A percentile compares a stretch with the other conserved stretches of the same genome.
phyloP scores from a whole-genome alignment of 2,113 vertebrate species.

The Orthonyx spaldingii region DNA sequence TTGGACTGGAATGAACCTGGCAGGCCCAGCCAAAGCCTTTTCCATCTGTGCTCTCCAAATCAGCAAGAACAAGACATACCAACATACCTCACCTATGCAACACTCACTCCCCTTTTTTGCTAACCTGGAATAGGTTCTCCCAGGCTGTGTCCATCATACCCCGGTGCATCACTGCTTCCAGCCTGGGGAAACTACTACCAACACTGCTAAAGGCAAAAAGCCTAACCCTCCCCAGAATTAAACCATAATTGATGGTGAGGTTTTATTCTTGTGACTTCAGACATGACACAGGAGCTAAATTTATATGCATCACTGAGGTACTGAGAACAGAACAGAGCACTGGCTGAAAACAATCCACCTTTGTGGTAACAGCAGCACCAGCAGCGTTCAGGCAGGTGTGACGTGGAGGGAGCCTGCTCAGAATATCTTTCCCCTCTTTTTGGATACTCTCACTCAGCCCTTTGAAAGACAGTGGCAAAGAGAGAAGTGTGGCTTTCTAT shows the following conservation, averaged over 20 bases:
- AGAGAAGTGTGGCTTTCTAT: background rate
- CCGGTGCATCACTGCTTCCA: background rate
- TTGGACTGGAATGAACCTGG: background rate
- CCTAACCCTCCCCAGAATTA: background rate
- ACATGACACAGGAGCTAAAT: background rate
- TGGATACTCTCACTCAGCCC: background rate
- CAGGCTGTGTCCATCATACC: background rate
- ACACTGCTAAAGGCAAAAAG: background rate
- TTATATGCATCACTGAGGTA: background rate
- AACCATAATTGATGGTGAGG: background rate
- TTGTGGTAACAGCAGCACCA: background rate
- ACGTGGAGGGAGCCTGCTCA: background rate
- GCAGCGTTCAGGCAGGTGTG: background rate
- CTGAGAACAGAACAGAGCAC: background rate
- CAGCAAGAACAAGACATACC: background rate
- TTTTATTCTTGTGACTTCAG: background rate
- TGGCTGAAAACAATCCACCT: background rate
- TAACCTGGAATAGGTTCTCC: background rate
- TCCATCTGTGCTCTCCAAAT: background rate
- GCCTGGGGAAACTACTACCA: background rate
- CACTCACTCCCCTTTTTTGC: background rate
- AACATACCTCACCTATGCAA: background rate
- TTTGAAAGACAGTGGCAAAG: slow-evolving; percentile 39
- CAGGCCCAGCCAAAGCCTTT: background rate
- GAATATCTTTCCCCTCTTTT: background rate